phyloP scores from a whole-genome alignment of 2,113 vertebrate species.

The Rhipidura dahli region DNA sequence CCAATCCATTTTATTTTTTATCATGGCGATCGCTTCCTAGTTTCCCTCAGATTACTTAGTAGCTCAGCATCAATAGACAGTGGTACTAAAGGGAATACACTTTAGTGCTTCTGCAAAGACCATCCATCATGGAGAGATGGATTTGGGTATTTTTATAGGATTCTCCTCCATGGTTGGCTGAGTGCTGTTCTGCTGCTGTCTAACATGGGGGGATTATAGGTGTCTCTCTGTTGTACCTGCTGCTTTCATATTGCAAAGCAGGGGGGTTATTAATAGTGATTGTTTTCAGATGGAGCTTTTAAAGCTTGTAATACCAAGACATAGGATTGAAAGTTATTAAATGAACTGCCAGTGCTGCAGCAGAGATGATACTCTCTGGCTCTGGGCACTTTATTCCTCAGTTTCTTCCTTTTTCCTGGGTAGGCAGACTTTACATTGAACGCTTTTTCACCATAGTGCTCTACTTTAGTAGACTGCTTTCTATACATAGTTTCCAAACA shows the following conservation, averaged over 20 bases:
- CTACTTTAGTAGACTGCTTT: neutral
- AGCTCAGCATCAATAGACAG: constrained; percentile 62
- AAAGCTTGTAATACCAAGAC: constrained; percentile 38
- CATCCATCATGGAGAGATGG: constrained; percentile 58
- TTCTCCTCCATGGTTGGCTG: constrained; percentile 56
- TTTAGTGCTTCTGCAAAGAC: constrained; percentile 62
- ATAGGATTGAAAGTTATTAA: constrained; percentile 40
- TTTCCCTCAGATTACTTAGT: constrained; percentile 66
- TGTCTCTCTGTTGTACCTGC: constrained; percentile 44
- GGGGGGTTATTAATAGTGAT: constrained; percentile 34
- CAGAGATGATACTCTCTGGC: neutral
- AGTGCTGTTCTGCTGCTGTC: constrained; percentile 52
- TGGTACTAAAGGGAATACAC: constrained; percentile 66
- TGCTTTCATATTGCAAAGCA: constrained; percentile 44
- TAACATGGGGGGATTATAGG: constrained; percentile 57
- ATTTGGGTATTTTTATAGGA: constrained; percentile 61
- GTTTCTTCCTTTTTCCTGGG: neutral
- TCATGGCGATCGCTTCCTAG: constrained; percentile 42
- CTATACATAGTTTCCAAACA: neutral
- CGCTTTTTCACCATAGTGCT: neutral
- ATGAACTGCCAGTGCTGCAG: constrained; percentile 6
- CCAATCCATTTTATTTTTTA: constrained; percentile 60
- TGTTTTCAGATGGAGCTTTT: constrained; percentile 48
- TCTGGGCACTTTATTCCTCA: neutral
- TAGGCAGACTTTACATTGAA: neutral